Evolutionary conservation across 2,888 invertebrate species (phyloP), one percentile per base, ranked within the genome.

Genomic region (Eristalis pertinax): DNA sequence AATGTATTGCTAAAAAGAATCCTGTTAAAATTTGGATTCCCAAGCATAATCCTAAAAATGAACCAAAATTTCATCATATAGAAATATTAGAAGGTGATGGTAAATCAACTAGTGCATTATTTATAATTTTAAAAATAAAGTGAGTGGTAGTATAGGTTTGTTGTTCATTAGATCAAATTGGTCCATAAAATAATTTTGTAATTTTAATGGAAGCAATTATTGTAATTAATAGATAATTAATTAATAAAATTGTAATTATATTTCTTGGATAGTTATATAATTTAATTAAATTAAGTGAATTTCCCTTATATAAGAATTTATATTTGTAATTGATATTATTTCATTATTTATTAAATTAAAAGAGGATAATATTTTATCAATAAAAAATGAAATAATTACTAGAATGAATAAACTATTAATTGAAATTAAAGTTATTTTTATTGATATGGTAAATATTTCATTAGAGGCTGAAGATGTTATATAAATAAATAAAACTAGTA

Each of bases 1-100:
- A 96, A 90, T 96, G 95, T 94, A 96, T 95, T 0, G 96, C 94
- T 93, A 96, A 91, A 91, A 96, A 95, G 91, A 96, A 89, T 62
- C 96, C 96, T 32, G 95, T 95, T 78, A 95, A 86, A 50, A 50
- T 89, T 95, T 96, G 76, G 96, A 92, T 92, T 96, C 89, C 94
- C 96, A 96, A 0, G 96, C 96, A 91, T 94, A 94, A 91, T 95
- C 95, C 95, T 94, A 96, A 89, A 90, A 96, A 89, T 0, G 95
- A 96, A 7, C 95, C 96, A 93, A 96, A 95, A 92, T 96, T 96
- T 95, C 96, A 96, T 94, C 94, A 94, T 43, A 92, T 88, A 62
- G 94, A 94, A 91, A 96, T 95, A 93, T 95, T 95, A 32, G 94
- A 92, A 0, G 95, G 95, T 0, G 95, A 92, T 0, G 95, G 95